phyloP scores from a whole-genome alignment of 1,140 invertebrate species.

The Mactra quadrangularis region DNA sequence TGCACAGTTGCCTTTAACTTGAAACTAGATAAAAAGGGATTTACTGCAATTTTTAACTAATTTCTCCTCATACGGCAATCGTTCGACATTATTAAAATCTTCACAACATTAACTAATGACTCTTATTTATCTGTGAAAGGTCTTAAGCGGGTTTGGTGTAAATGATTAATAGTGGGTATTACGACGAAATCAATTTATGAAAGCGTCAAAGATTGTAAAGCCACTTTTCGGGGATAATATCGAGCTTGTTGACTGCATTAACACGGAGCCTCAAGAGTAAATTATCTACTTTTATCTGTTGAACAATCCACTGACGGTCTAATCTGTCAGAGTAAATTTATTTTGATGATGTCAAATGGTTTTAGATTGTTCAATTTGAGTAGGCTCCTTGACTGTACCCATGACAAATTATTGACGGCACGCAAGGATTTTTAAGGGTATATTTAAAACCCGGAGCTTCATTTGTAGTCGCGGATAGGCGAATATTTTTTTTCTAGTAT shows the following conservation, averaged over 20 bases:
- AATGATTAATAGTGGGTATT: neutral
- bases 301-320: constrained; percentile 40
- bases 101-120: neutral
- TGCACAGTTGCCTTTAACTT: too few relatives aligned
- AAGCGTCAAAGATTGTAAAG: neutral
- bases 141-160: too few relatives aligned
- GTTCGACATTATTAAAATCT: neutral
- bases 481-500: too few relatives aligned
- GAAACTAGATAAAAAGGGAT: too few relatives aligned
- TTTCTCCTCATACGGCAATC: too few relatives aligned
- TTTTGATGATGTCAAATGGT: constrained; percentile 57
- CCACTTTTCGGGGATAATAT: constrained; percentile 15
- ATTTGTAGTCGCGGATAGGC: too few relatives aligned
- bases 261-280: constrained; percentile 2
- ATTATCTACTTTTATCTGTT: constrained; percentile 44
- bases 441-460: too few relatives aligned
- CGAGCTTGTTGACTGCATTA: constrained; percentile 37
- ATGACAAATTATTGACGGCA: constrained; percentile 37
- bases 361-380: constrained; percentile 27
- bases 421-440: constrained; percentile 3
- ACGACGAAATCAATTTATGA: constrained; percentile 24
- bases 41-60: too few relatives aligned
- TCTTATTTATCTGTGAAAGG: neutral
- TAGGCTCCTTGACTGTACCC: constrained; percentile 26
- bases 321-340: constrained; percentile 60